A percentile compares a stretch with the other conserved stretches of the same genome.
phyloP scores from a whole-genome alignment of 2,113 vertebrate species.

The Gobio gobio region DNA sequence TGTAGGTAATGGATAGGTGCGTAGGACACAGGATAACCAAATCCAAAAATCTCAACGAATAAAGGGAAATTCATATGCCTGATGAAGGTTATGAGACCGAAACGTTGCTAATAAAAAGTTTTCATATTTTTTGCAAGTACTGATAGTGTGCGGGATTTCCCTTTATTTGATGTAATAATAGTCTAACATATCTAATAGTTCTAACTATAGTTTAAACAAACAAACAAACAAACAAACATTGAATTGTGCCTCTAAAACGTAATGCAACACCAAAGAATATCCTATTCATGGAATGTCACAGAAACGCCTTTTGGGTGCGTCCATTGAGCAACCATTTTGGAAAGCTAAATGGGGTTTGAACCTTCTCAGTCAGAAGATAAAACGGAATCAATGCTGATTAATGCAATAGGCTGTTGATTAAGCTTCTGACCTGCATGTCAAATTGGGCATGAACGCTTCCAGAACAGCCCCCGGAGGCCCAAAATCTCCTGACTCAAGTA shows the following conservation, averaged over 20 bases:
- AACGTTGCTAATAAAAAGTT: too few species aligned
- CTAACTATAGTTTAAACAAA: too few species aligned
- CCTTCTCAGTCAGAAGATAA: constrained; percentile 2
- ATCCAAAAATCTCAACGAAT: too few species aligned
- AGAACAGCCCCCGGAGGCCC: not conserved
- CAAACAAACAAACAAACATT: not conserved
- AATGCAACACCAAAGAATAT: not conserved
- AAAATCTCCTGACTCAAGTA: not conserved
- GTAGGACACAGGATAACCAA: too few species aligned
- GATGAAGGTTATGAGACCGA: too few species aligned
- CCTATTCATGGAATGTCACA: not conserved
- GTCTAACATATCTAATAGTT: not conserved
- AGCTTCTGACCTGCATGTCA: constrained; percentile 10
- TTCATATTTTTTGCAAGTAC: too few species aligned
- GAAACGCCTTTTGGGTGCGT: not conserved
- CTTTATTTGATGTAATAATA: not conserved
- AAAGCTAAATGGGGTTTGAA: not conserved
- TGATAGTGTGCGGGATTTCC: too few species aligned
- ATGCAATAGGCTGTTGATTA: not conserved
- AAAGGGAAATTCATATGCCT: too few species aligned
- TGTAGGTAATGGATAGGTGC: too few species aligned
- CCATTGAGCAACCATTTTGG: not conserved
- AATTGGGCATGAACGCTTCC: not conserved
- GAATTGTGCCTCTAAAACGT: not conserved
- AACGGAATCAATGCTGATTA: not conserved